A percentile compares a stretch with the other conserved stretches of the same genome.
phyloP scores from a whole-genome alignment of 23 tunicate species.

The Trididemnum clinides region DNA sequence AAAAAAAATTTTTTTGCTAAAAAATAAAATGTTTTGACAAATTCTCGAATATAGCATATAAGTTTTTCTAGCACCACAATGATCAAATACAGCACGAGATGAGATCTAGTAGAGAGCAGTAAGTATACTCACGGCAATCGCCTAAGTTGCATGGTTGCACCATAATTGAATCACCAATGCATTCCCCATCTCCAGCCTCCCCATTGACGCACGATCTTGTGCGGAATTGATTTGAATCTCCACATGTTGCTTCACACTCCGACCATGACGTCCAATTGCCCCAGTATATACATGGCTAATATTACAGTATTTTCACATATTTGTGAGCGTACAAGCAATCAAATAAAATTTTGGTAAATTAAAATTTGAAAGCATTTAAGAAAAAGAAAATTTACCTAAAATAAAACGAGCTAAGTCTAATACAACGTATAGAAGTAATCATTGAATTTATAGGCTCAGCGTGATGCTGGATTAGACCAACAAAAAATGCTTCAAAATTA shows the following conservation, averaged over 20 bases:
- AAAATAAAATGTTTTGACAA: too few species aligned
- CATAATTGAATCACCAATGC: constrained; percentile 43
- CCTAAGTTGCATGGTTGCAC: constrained; percentile 30
- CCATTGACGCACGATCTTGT: constrained; percentile 64
- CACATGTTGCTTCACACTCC: constrained; percentile 60
- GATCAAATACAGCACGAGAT: too few species aligned
- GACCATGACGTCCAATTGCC: constrained; percentile 51
- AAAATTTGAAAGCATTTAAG: background rate
- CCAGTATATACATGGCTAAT: background rate
- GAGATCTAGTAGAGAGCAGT: too few species aligned
- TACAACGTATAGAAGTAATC: background rate
- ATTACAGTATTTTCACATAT: too few species aligned
- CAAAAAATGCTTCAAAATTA: too few species aligned
- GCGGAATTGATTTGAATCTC: constrained; percentile 43
- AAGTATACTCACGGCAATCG: background rate
- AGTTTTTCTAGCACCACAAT: too few species aligned
- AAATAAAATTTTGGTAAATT: background rate
- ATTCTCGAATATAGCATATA: too few species aligned
- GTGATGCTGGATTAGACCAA: too few species aligned
- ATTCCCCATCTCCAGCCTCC: constrained; percentile 66
- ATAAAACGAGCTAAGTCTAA: background rate
- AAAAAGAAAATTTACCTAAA: background rate
- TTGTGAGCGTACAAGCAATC: background rate
- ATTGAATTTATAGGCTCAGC: background rate
- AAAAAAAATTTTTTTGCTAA: too few species aligned